Evolutionary conservation across 2,888 invertebrate species (phyloP).

Genomic region (Iphiclides podalirius): DNA sequence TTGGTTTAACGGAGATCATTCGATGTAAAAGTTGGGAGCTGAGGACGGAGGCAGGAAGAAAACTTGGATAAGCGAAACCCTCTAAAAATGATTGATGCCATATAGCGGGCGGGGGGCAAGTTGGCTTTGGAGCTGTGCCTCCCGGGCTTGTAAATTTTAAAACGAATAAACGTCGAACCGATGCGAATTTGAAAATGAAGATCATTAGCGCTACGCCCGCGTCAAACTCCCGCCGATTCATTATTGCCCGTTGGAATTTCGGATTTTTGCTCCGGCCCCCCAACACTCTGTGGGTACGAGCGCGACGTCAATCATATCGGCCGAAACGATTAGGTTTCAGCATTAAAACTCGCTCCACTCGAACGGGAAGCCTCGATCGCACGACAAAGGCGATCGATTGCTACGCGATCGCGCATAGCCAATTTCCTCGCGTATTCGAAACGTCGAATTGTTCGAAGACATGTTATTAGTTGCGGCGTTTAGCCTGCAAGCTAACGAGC

Average conservation of each 20-base stretch:
- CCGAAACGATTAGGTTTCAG: constrained; percentile 40
- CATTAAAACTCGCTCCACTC: constrained; percentile 30
- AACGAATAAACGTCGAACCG: constrained; percentile 76
- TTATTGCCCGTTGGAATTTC: constrained; percentile 56
- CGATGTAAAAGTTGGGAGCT: constrained; percentile 71
- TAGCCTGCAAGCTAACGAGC: constrained; percentile 66
- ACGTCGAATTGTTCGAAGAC: constrained; percentile 70
- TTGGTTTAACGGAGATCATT: constrained; percentile 78
- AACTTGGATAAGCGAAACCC: constrained; percentile 79
- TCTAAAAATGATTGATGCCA: constrained; percentile 81
- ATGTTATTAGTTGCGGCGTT: constrained; percentile 71
- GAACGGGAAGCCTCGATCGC: constrained; percentile 23
- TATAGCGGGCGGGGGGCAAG: constrained; percentile 46
- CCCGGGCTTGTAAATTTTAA: constrained; percentile 57
- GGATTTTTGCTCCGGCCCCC: constrained; percentile 37
- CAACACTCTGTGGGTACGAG: constrained; percentile 44
- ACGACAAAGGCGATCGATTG: constrained; percentile 50
- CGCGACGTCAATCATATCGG: constrained; percentile 45
- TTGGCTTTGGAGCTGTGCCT: constrained; percentile 53
- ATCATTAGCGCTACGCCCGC: constrained; percentile 72
- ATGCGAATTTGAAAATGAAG: constrained; percentile 70
- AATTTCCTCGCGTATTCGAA: constrained; percentile 74
- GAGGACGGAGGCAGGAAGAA: constrained; percentile 69
- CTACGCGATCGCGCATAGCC: constrained; percentile 55
- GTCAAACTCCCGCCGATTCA: constrained; percentile 53